phyloP scores from a whole-genome alignment of 2,113 vertebrate genomes.

The Turnix velox region DNA sequence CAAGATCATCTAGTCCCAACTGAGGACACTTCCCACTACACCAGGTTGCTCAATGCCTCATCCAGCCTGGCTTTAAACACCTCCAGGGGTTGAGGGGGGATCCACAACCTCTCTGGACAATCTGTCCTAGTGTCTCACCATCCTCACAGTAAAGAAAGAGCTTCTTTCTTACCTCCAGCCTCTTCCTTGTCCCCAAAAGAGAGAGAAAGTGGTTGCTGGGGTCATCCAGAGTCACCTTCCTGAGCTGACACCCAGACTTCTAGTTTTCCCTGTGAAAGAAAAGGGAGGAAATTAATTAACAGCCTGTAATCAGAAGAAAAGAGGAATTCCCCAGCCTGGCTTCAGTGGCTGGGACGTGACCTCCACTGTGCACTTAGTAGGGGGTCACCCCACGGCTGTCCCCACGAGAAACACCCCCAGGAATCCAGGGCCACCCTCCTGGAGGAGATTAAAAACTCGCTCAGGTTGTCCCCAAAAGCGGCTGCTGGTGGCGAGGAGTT shows the following conservation, averaged over 20 bases:
- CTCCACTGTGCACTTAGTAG: neutral
- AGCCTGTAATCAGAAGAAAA: rapidly evolving
- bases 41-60: no score
- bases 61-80: no score
- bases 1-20: no score
- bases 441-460: rapidly evolving
- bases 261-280: rapidly evolving
- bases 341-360: rapidly evolving
- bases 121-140: no score
- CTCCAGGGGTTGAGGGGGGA: no score
- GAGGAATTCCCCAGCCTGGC: rapidly evolving
- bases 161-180: no score
- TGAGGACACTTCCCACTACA: no score
- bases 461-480: neutral
- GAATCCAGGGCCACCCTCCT: rapidly evolving
- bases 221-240: neutral
- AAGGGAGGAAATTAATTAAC: rapidly evolving
- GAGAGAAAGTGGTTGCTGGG: neutral
- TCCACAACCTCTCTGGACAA: no score
- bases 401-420: rapidly evolving
- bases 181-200: conserved; percentile 17
- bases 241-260: rapidly evolving
- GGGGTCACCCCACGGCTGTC: neutral
- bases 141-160: no score
- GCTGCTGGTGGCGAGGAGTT: neutral